Conservation (phyloP, 1,140 invertebrate genomes). For the Phymorhynchus buccinoides region DNA sequence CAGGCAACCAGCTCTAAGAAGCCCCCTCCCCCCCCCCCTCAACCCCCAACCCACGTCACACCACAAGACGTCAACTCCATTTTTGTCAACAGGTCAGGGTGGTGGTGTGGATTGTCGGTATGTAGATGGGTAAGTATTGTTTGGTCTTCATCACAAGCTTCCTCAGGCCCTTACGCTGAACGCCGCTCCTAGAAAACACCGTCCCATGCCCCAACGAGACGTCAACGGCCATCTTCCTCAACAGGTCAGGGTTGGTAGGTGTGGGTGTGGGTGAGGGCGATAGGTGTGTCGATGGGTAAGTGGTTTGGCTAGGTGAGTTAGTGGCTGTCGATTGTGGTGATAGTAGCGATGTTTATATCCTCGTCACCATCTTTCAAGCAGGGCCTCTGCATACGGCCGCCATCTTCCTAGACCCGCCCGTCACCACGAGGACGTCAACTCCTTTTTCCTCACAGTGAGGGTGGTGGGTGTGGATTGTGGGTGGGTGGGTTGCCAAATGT, state of each 20-base stretch:
- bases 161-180: constrained; percentile 90
- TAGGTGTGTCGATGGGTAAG: too few relatives aligned
- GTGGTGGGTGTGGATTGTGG: too few relatives aligned
- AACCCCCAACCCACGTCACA: too few relatives aligned
- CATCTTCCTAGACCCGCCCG: constrained; percentile 93
- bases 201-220: constrained; percentile 96
- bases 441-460: constrained; percentile 88
- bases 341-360: too few relatives aligned
- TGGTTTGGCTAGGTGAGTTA: too few relatives aligned
- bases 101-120: too few relatives aligned
- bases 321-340: too few relatives aligned
- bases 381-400: constrained; percentile 93
- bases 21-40: too few relatives aligned
- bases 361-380: constrained; percentile 93
- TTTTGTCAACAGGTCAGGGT: constrained; percentile 84
- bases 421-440: constrained; percentile 96
- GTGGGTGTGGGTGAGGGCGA: too few relatives aligned
- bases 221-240: constrained; percentile 96
- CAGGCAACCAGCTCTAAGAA: constrained; percentile 94
- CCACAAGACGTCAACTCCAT: constrained; percentile 97
- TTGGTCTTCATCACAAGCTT: constrained; percentile 93
- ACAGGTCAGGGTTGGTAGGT: constrained; percentile 76
- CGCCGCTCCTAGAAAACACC: constrained; percentile 91
- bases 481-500: too few relatives aligned
- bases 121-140: too few relatives aligned